Evolutionary conservation across 2,888 invertebrate species (phyloP).

Genomic region (Dicycla oo): DNA sequence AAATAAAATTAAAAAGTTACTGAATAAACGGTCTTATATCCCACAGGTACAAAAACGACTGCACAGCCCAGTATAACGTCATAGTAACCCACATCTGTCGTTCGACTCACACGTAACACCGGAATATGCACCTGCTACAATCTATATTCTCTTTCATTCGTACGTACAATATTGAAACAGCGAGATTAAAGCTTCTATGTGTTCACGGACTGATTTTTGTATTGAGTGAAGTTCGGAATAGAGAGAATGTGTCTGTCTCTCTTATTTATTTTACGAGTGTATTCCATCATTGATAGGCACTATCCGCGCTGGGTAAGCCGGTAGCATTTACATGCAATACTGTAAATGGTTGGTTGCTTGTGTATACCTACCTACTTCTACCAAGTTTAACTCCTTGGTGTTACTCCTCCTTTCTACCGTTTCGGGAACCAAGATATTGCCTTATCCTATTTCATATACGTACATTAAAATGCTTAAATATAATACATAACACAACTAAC

Average conservation of each 20-base stretch:
- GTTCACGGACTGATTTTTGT: conserved; percentile 54
- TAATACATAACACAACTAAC: too few species aligned
- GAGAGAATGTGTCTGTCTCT: not conserved
- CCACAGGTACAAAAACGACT: not conserved
- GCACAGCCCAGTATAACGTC: not conserved
- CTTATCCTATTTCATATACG: too few species aligned
- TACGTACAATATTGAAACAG: conserved; percentile 59
- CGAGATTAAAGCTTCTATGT: conserved; percentile 56
- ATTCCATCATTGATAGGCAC: not conserved
- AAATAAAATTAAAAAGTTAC: not conserved
- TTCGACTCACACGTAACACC: conserved; percentile 28
- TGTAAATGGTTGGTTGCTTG: not conserved
- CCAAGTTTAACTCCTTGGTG: not conserved
- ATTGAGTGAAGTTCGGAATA: conserved; percentile 15
- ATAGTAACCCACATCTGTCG: conserved; percentile 49
- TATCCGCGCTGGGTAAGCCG: too few species aligned
- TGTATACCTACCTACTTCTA: not conserved
- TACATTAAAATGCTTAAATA: too few species aligned
- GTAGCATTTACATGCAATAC: not conserved
- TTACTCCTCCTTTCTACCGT: not conserved
- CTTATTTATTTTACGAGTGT: not conserved
- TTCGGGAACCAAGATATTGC: not conserved
- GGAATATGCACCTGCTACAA: conserved; percentile 47
- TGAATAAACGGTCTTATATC: not conserved
- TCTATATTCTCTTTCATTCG: conserved; percentile 54